A percentile compares a stretch with the other conserved stretches of the same genome.
These are phyloP conservation scores for Lamellibrachia luymesi DNA, from an alignment of 1,140 invertebrate genomes.

Conservation along the genomic window DNA sequence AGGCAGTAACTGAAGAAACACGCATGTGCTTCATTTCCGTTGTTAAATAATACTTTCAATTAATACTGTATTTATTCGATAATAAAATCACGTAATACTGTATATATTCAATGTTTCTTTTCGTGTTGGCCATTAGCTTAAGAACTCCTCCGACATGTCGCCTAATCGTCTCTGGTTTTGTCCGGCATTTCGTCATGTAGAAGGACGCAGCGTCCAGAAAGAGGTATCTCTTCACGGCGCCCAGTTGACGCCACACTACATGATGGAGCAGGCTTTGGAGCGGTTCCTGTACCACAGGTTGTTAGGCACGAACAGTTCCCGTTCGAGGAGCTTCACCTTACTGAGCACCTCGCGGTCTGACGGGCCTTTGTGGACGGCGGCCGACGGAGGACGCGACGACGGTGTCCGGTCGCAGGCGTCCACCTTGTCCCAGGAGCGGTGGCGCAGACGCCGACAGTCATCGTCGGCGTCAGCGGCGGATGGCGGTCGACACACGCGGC, in stretches of 20 bases:
- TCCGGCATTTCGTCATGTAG: background rate
- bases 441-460: slow-evolving; percentile 19
- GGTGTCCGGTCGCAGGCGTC: slow-evolving; percentile 28
- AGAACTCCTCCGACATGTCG: background rate
- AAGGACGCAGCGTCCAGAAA: background rate
- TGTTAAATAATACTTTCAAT: background rate
- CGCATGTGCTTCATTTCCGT: background rate
- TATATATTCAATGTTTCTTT: background rate
- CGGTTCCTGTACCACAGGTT: slow-evolving; percentile 38
- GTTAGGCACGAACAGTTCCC: slow-evolving; percentile 39
- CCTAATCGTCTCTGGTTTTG: too few relatives aligned
- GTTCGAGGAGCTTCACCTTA: slow-evolving; percentile 39
- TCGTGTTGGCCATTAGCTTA: background rate
- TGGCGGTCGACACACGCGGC: slow-evolving; percentile 28
- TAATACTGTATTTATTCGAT: background rate
- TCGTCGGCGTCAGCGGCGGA: slow-evolving; percentile 12
- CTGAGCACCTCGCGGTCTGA: slow-evolving; percentile 42
- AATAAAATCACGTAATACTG: background rate
- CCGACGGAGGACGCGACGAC: slow-evolving; percentile 44
- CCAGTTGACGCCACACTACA: slow-evolving; percentile 28
- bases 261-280: slow-evolving; percentile 42
- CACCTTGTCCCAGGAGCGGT: slow-evolving; percentile 46
- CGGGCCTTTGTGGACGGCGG: slow-evolving; percentile 26
- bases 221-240: background rate
- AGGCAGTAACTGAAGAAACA: slow-evolving; percentile 26